Conservation (phyloP, 1,140 invertebrate species). For the Meteorus sp. region DNA sequence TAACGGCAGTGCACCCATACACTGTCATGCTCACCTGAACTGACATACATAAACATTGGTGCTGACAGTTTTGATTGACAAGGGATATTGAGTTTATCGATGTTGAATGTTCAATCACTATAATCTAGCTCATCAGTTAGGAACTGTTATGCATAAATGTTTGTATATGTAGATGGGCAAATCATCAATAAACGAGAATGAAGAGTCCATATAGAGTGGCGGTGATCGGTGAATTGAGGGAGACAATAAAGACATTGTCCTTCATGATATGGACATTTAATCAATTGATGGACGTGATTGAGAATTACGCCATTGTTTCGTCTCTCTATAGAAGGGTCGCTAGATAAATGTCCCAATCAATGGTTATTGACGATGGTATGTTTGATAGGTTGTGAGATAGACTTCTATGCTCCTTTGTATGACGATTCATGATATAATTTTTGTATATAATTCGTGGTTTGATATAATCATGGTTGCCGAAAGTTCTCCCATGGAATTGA, state of each 20-base stretch:
- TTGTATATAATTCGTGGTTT: too few species aligned
- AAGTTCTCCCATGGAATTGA: too few species aligned
- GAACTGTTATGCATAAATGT: too few species aligned
- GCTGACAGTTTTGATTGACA: conserved; percentile 5
- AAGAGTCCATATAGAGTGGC: too few species aligned
- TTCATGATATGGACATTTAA: conserved; percentile 2
- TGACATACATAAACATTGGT: neutral
- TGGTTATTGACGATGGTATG: neutral
- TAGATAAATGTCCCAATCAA: neutral
- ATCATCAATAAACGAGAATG: too few species aligned
- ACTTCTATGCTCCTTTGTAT: too few species aligned
- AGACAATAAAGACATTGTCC: neutral
- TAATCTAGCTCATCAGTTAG: too few species aligned
- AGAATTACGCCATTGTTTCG: neutral
- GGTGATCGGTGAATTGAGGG: neutral
- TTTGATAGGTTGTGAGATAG: neutral
- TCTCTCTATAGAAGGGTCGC: neutral
- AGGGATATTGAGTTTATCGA: neutral
- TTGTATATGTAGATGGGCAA: too few species aligned
- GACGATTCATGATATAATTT: too few species aligned
- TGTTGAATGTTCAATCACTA: too few species aligned
- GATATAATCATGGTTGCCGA: too few species aligned
- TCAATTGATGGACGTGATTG: neutral
- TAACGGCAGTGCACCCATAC: neutral
- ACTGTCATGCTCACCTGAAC: neutral